Conservation (phyloP, 2,113 vertebrate genomes). For the Ovibos moschatus region DNA sequence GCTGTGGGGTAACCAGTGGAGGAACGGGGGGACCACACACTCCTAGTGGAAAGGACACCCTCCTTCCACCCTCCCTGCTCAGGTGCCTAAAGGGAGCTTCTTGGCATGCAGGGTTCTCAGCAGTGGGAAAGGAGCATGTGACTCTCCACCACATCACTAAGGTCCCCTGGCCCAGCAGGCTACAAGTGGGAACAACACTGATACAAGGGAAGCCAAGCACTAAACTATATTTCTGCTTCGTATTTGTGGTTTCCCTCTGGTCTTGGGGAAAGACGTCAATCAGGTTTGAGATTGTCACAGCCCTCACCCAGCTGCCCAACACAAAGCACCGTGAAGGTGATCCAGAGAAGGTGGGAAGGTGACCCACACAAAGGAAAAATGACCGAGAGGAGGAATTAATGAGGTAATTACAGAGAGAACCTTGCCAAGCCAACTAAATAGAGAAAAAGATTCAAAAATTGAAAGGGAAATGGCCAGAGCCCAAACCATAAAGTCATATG, state of each 20-base stretch:
- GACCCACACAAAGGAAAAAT: neutral
- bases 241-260: neutral
- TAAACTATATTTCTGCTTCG: neutral
- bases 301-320: neutral
- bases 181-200: neutral
- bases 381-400: neutral
- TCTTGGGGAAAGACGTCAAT: neutral
- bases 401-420: neutral
- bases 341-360: neutral
- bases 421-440: conserved; percentile 1
- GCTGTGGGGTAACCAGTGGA: neutral
- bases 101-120: conserved; percentile 4
- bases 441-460: neutral
- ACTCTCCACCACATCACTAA: neutral
- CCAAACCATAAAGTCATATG: conserved; percentile 1
- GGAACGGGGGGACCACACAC: neutral
- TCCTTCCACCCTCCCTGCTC: neutral
- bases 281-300: neutral
- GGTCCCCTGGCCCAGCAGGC: neutral
- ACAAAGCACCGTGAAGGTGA: neutral
- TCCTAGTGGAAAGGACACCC: neutral
- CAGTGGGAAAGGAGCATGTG: neutral
- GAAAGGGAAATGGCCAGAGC: neutral
- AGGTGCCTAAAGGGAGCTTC: neutral
- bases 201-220: neutral